These are phyloP conservation scores for Pristionchus maxplancki DNA, from an alignment of 2,888 invertebrate species.

Conservation along the genomic window DNA sequence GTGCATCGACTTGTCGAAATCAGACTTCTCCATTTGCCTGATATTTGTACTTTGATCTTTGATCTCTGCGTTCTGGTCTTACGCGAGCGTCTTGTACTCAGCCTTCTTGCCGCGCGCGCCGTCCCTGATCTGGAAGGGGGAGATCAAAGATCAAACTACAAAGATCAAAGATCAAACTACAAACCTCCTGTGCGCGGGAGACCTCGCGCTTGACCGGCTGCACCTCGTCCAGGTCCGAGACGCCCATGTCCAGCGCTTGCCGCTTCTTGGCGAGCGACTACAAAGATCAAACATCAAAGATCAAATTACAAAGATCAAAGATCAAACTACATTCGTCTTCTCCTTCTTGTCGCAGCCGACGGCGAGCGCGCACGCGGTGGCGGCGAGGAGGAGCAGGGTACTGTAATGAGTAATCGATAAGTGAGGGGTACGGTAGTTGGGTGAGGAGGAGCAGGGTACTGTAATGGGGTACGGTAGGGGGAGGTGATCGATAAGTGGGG, in stretches of 20 bases:
- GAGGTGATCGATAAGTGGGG: background rate
- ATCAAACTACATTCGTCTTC: too few relatives aligned
- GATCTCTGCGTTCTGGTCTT: background rate
- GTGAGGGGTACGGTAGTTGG: background rate
- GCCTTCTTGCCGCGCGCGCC: constrained; percentile 22
- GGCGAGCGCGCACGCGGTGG: background rate
- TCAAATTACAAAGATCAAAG: too few relatives aligned
- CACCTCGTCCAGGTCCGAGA: constrained; percentile 19
- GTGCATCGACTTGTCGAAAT: constrained; percentile 36
- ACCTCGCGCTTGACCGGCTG: constrained; percentile 35
- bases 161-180: background rate
- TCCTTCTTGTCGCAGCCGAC: constrained; percentile 35
- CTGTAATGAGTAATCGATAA: background rate
- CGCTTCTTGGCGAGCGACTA: background rate
- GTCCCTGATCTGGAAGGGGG: background rate
- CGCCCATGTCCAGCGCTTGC: background rate
- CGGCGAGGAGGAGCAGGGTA: background rate
- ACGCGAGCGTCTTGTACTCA: constrained; percentile 21
- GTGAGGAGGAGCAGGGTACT: background rate
- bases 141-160: background rate
- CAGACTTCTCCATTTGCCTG: constrained; percentile 9
- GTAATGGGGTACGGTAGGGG: constrained; percentile 7
- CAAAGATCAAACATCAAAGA: too few relatives aligned
- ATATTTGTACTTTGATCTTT: background rate
- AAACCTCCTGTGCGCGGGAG: background rate